Evolutionary conservation across 2,888 invertebrate genomes (phyloP), one percentile per base, ranked within the genome.

Genomic region (Drosophila tanythrix): DNA sequence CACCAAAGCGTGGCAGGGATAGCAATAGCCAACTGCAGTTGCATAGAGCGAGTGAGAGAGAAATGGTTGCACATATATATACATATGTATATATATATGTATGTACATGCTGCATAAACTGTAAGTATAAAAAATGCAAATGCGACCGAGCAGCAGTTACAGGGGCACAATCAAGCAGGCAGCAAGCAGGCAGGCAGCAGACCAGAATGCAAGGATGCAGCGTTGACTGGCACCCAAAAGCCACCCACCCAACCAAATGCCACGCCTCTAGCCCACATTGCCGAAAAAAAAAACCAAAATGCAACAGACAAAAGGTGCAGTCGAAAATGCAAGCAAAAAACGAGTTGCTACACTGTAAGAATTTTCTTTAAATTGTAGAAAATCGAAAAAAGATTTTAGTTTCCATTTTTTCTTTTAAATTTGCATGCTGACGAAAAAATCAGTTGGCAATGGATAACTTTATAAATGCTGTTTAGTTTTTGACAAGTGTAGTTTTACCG

Each of bases 61-160:
- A 25, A 10, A 8, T 38, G 38, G 18, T 18, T 38, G 38, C 31
- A 51, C 29, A 52, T 33, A 21, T 21, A 21, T 18, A 33, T 8
- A 21, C 21, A 31, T 13, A 35, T 52, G 57, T 46, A 63, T 71
- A 64, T 70, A 64, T 64, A 62, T 62, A 21, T 21, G 13, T 43
- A 15, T 46, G 7, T 46, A 46, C 25, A 46, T 25, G 46, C 46
- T 74, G 65, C 64, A 72, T 65, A 69, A 66, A 74, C 81, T 82
- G 82, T 74, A 87, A 87, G 77, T 72, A 84, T 82, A 89, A 88
- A 83, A 85, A 85, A 85, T 85, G 88, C 86, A 85, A 89, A 89
- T 84, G 85, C 76, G 74, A 60, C 53, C 55, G 43, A 58, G 35
- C 52, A 53, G 35, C 50, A 51, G 46, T 35, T 68, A 58, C 63